phyloP scores from a whole-genome alignment of 2,113 vertebrate species.

The Mobula birostris region DNA sequence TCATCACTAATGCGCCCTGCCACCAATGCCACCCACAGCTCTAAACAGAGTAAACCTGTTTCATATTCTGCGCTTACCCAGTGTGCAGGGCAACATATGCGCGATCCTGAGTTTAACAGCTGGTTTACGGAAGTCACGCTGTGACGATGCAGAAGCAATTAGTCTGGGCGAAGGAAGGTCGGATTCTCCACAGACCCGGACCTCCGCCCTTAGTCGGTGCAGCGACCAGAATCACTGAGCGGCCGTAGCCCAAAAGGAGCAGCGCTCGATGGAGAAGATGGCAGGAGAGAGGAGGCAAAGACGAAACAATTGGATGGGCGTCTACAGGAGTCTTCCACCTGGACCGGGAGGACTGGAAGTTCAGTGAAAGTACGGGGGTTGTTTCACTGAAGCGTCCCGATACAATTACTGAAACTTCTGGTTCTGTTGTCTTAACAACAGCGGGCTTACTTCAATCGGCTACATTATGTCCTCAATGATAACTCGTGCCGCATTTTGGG shows the following conservation, averaged over 20 bases:
- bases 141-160: too few relatives aligned
- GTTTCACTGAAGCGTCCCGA: too few relatives aligned
- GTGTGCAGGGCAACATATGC: background rate
- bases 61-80: background rate
- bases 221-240: background rate
- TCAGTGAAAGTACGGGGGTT: too few relatives aligned
- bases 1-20: background rate
- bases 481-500: too few relatives aligned
- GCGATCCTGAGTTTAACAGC: background rate
- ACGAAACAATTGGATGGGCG: background rate
- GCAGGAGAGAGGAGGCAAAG: background rate
- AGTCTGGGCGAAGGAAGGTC: too few relatives aligned
- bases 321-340: background rate
- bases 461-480: too few relatives aligned
- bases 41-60: background rate
- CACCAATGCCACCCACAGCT: background rate
- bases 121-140: background rate
- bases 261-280: background rate
- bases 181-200: background rate
- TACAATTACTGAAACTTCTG: too few relatives aligned
- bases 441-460: too few relatives aligned
- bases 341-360: background rate
- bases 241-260: too few relatives aligned
- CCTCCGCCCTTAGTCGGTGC: background rate
- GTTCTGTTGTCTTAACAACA: too few relatives aligned